Percentiles rank a stretch among this genome's conserved stretches.
phyloP scores from a whole-genome alignment of 2,797 vertebrate species.

The Pangasius macronema region DNA sequence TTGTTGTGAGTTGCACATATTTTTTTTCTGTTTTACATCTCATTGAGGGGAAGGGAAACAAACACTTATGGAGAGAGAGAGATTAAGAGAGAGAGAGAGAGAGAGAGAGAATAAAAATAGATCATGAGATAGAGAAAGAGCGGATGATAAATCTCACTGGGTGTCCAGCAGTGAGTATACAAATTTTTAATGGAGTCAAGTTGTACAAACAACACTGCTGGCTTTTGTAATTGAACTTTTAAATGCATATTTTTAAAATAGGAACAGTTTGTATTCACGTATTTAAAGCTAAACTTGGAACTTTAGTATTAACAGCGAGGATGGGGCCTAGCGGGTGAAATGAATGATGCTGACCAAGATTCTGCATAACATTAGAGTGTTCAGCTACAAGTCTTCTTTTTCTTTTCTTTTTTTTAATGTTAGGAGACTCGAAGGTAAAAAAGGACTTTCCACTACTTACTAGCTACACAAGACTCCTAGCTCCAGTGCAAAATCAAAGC shows the following conservation, averaged over 20 bases:
- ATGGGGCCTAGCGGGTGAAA: not conserved
- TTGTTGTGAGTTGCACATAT: not conserved
- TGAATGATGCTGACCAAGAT: not conserved
- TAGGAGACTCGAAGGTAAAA: not conserved
- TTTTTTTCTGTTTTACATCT: slow-evolving; percentile 8
- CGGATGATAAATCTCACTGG: not conserved
- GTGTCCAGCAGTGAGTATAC: not conserved
- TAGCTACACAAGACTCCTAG: not conserved
- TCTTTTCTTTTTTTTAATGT: not conserved
- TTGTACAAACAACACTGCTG: not conserved
- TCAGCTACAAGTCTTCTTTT: not conserved
- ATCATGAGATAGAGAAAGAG: not conserved
- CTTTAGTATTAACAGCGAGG: not conserved
- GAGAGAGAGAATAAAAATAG: not conserved
- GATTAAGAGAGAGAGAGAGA: not conserved
- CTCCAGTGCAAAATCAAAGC: not conserved
- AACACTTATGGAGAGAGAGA: not conserved
- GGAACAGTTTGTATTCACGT: not conserved
- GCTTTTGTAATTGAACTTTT: not conserved
- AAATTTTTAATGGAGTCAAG: not conserved
- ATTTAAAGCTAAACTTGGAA: not conserved
- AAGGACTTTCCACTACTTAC: not conserved
- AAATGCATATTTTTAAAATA: not conserved
- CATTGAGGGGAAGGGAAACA: not conserved
- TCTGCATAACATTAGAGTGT: not conserved